A percentile compares a stretch with the other conserved stretches of the same genome.
These are phyloP conservation scores for Lycophotia porphyrea DNA, from an alignment of 2,888 invertebrate genomes.

Conservation along the genomic window DNA sequence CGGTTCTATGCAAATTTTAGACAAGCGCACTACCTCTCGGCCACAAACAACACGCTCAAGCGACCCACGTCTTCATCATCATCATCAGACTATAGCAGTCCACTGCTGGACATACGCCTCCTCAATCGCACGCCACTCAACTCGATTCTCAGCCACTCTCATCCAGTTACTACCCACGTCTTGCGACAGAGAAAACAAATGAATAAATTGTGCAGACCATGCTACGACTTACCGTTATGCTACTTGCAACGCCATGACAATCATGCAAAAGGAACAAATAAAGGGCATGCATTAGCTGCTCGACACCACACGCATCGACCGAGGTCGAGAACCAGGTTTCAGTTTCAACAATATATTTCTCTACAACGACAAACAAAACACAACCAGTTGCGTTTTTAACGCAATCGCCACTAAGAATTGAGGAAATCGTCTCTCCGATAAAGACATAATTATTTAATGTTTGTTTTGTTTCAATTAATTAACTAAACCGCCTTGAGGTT, in stretches of 20 bases:
- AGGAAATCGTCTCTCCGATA: constrained; percentile 67
- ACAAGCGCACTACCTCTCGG: neutral
- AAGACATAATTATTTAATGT: constrained; percentile 68
- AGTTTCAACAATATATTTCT: constrained; percentile 21
- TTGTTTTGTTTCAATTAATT: constrained; percentile 76
- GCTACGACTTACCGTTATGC: neutral
- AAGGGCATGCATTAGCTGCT: neutral
- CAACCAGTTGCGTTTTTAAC: constrained; percentile 58
- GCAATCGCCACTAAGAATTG: constrained; percentile 46
- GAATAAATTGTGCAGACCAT: neutral
- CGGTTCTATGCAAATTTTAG: constrained; percentile 49
- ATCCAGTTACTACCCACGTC: too few species aligned
- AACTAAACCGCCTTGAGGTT: constrained; percentile 71
- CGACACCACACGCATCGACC: neutral
- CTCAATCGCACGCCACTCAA: too few species aligned
- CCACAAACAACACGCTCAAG: neutral
- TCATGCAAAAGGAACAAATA: neutral
- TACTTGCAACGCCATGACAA: neutral
- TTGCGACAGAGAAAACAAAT: neutral
- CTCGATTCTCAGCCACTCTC: too few species aligned
- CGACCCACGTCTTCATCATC: neutral
- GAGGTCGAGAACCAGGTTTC: neutral
- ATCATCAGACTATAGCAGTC: too few species aligned
- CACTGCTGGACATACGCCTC: too few species aligned
- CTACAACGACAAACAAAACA: constrained; percentile 37